Evolutionary conservation across 2,888 invertebrate genomes (phyloP).

Genomic region (Lobophora halterata): DNA sequence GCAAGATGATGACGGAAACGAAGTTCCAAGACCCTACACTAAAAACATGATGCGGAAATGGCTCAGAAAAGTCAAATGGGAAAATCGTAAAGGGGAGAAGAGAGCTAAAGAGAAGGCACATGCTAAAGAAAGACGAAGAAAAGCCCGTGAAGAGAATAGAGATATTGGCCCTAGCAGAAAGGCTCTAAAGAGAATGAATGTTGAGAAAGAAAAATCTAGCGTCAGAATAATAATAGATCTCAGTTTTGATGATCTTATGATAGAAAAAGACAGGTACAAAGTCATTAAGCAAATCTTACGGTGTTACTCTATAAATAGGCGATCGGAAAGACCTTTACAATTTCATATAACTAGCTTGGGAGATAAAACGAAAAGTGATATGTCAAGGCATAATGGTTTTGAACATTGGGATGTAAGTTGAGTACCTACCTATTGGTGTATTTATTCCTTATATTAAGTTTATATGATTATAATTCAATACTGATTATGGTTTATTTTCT

Average conservation of each 20-base stretch:
- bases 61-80: conserved; percentile 87
- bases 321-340: conserved; percentile 89
- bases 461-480: no score
- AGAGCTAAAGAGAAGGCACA: conserved; percentile 86
- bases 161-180: conserved; percentile 90
- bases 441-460: no score
- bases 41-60: conserved; percentile 86
- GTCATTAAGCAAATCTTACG: conserved; percentile 94
- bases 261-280: conserved; percentile 92
- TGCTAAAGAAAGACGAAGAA: conserved; percentile 84
- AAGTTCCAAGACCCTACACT: conserved; percentile 69
- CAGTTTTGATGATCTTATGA: conserved; percentile 95
- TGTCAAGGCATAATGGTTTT: conserved; percentile 92
- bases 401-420: conserved; percentile 95
- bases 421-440: no score
- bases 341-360: conserved; percentile 90
- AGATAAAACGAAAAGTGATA: conserved; percentile 86
- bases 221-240: conserved; percentile 91
- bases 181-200: conserved; percentile 86
- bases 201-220: conserved; percentile 85
- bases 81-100: conserved; percentile 84
- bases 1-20: conserved; percentile 68
- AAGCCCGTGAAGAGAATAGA: conserved; percentile 86
- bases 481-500: no score
- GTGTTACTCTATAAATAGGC: conserved; percentile 94